Conservation (phyloP, 2,113 vertebrate species). For the Pholis gunnellus region DNA sequence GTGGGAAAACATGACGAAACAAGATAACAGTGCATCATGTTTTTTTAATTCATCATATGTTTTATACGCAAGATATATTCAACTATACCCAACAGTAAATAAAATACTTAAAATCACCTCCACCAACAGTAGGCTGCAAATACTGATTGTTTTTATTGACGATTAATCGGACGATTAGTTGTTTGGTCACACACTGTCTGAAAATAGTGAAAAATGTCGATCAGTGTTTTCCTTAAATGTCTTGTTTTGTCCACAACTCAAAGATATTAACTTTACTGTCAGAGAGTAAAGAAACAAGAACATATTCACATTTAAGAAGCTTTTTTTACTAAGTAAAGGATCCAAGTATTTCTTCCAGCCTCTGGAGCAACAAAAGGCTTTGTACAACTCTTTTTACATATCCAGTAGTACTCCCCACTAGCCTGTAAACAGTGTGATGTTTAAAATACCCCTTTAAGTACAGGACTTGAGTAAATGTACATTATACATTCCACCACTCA, state of each 20-base stretch:
- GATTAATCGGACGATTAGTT: no score
- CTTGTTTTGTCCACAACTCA: background rate
- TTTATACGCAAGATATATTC: background rate
- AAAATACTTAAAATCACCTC: background rate
- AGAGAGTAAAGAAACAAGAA: background rate
- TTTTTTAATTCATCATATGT: background rate
- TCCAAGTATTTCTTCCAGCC: no score
- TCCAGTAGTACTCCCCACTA: no score
- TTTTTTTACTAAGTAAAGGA: background rate
- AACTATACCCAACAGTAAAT: no score
- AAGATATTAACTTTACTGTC: background rate
- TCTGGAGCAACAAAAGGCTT: background rate
- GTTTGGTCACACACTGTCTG: background rate
- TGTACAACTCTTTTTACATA: background rate
- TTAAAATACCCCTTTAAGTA: background rate
- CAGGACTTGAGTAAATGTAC: background rate
- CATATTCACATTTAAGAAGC: background rate
- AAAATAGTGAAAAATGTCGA: background rate
- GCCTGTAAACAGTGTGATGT: slow-evolving; percentile 3
- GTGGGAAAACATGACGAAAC: background rate
- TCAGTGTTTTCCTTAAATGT: background rate
- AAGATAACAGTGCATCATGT: background rate
- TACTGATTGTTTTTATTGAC: background rate
- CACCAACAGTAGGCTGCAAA: no score
- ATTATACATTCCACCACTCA: background rate